Evolutionary conservation across 2,888 invertebrate genomes (phyloP), one percentile per base, ranked within the genome.

Genomic region (Hydroisotoma schaefferi): DNA sequence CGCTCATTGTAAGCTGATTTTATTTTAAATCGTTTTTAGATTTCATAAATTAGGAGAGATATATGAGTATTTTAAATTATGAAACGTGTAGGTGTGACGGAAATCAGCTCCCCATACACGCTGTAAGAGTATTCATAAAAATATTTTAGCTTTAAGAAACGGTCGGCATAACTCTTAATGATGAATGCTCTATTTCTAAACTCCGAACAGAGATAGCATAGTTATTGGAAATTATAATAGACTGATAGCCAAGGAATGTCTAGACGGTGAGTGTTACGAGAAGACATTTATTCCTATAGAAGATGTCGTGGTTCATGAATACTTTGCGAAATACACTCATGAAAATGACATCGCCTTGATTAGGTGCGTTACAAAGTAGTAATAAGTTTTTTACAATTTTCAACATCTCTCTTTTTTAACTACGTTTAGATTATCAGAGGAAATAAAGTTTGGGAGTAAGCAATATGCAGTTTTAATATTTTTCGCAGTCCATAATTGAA

Each of bases 231-330:
- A 60, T 22, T 60, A 58, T 47, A 66, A 66, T 18, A 46, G 63
- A 26, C 18, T 38, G 20, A 33, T 51, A 23, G 37, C 28, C 5
- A 53, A 44, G 22, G 66, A 66, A 46, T 66, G 66, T 26, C 29
- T 58, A 26, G 63, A 52, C 12, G 29, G 10, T 1, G 54, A 61
- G 12, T 66, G 66, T 43, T 28, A 18, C 2, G 40, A 44, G 0
- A 20, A 53, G 12, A 54, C 26, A 27, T 53, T 57, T 10, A 40
- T 63, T 37, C 60, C 56, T 12, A 58, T 71, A 10, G 71, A 71
- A 25, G 59, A 69, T 40, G 55, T 67, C 3, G 48, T 67, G 6
- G 43, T 63, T 12, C 72, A 72, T 43, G 69, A 67, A 23, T 61
- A 57, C 5, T 70, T 60, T 37, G 60, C 62, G 1, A 57, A 60